A percentile compares a stretch with the other conserved stretches of the same genome.
Conservation (phyloP, 1,140 invertebrate species). For the Brachionus koreanus region DNA sequence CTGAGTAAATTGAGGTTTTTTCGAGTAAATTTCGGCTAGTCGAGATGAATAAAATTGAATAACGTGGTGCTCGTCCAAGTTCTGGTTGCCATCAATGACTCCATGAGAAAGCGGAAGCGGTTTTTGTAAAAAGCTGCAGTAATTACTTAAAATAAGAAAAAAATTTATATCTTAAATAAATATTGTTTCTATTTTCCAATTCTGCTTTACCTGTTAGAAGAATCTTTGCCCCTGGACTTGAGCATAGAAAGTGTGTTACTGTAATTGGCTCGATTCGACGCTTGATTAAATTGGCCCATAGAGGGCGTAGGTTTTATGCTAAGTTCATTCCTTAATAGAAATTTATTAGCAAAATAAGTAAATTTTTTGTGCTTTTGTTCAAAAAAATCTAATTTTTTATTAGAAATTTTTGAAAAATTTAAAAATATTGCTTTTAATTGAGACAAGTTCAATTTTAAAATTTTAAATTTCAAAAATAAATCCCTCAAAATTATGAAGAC, state of each 20-base stretch:
- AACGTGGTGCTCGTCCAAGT: constrained; percentile 1
- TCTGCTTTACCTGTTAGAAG: background rate
- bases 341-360: too few species aligned
- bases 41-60: background rate
- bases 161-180: too few species aligned
- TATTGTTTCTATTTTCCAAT: background rate
- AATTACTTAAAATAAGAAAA: background rate
- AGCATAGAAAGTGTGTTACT: constrained; percentile 16
- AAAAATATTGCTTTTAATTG: too few species aligned
- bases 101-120: background rate
- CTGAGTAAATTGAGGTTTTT: constrained; percentile 3
- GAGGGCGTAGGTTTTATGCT: background rate
- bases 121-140: background rate
- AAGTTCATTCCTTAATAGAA: background rate
- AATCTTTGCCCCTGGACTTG: background rate
- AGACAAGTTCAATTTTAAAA: too few species aligned
- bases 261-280: background rate
- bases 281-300: background rate
- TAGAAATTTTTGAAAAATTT: too few species aligned
- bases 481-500: too few species aligned
- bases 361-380: too few species aligned
- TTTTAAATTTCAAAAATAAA: too few species aligned
- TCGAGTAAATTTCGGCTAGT: constrained; percentile 20
- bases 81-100: background rate
- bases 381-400: too few species aligned